Evolutionary conservation across 2,797 vertebrate genomes (phyloP).

Genomic region (Sarcophilus harrisii): DNA sequence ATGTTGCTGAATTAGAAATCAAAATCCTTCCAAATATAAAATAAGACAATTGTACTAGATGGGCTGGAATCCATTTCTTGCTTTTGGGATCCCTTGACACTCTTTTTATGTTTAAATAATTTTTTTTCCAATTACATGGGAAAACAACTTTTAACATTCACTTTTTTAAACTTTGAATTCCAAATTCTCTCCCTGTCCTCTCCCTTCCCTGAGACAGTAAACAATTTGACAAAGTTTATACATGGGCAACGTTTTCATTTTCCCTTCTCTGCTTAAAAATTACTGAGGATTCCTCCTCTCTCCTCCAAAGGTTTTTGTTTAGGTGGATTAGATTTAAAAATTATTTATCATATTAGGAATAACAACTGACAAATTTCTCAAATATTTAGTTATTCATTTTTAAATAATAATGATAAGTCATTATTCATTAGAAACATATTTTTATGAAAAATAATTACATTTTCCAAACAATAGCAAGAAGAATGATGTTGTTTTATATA

Average conservation of each 20-base stretch:
- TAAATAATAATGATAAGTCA: not conserved
- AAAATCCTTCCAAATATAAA: not conserved
- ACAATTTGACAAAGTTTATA: not conserved
- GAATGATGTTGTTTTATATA: not conserved
- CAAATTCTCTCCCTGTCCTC: not conserved
- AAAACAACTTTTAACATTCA: not conserved
- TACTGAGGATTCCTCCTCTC: not conserved
- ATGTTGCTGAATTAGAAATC: not conserved
- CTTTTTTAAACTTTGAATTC: not conserved
- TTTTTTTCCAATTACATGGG: not conserved
- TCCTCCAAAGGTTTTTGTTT: not conserved
- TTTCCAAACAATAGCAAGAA: not conserved
- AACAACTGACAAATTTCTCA: not conserved
- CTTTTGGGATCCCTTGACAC: not conserved
- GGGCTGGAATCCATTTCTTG: not conserved
- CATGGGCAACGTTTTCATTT: not conserved
- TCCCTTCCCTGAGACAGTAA: not conserved
- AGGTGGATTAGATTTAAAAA: not conserved
- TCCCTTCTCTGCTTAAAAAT: not conserved
- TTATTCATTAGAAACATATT: not conserved
- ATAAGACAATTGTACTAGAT: not conserved
- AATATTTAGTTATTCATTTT: not conserved
- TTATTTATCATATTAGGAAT: not conserved
- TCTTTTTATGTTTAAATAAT: not conserved
- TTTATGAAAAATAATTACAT: not conserved